Evolutionary conservation across 2,888 invertebrate species (phyloP).

Genomic region (Corbicula japonica): DNA sequence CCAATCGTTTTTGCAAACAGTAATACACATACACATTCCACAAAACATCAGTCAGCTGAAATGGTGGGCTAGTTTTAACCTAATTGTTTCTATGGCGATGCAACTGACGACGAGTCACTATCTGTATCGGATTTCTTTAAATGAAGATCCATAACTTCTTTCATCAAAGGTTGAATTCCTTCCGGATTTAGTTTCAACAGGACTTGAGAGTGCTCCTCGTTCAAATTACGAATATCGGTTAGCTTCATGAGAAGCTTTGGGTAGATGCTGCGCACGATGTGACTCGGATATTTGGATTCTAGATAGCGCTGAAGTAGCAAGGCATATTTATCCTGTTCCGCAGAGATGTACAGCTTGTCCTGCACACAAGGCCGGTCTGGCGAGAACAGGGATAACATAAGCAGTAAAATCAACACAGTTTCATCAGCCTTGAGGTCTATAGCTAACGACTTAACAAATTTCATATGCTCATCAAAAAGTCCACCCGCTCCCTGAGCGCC

Average conservation of each 20-base stretch:
- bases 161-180: constrained; percentile 95
- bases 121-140: constrained; percentile 69
- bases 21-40: neutral
- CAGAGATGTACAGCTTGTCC: constrained; percentile 83
- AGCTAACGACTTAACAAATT: constrained; percentile 88
- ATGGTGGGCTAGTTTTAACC: constrained; percentile 11
- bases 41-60: neutral
- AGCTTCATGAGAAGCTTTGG: constrained; percentile 93
- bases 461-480: constrained; percentile 86
- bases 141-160: constrained; percentile 96
- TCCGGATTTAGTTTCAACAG: constrained; percentile 97
- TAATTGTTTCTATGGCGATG: constrained; percentile 51
- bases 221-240: constrained; percentile 95
- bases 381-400: constrained; percentile 96
- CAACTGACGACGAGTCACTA: constrained; percentile 51
- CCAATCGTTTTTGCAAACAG: too few species aligned
- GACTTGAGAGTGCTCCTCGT: constrained; percentile 96
- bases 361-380: constrained; percentile 92
- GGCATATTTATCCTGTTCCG: constrained; percentile 86
- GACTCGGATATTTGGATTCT: constrained; percentile 82
- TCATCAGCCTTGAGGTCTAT: constrained; percentile 95
- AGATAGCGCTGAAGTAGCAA: constrained; percentile 84
- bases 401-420: constrained; percentile 96
- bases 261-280: constrained; percentile 82
- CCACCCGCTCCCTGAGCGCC: constrained; percentile 75